Percentiles rank a stretch among this genome's conserved stretches.
Evolutionary conservation across 2,888 invertebrate species (phyloP).

Genomic region (Petrophora chlorosata): DNA sequence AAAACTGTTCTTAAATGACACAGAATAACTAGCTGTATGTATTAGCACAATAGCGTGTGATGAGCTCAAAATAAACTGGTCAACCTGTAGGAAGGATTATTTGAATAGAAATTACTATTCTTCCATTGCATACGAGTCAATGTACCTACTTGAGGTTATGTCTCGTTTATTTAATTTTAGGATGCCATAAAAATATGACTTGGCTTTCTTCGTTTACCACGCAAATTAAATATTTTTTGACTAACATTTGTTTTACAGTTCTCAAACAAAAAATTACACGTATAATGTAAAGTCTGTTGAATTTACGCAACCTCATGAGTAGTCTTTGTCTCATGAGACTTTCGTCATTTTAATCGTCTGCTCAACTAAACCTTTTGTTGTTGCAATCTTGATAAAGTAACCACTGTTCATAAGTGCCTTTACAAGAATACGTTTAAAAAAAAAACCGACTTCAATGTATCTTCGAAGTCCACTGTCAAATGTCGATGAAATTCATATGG

Average conservation of each 20-base stretch:
- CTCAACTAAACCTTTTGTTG: not conserved
- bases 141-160: conserved; percentile 1
- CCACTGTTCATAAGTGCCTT: not conserved
- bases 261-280: conserved; percentile 12
- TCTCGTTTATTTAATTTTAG: conserved; percentile 4
- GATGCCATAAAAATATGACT: conserved; percentile 1
- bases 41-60: not conserved
- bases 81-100: not conserved
- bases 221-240: conserved; percentile 19
- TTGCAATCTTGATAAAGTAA: not conserved
- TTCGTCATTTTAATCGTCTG: not conserved
- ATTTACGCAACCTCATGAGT: conserved; percentile 11
- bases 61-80: conserved; percentile 5
- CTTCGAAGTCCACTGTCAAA: no score
- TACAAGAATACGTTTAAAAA: no score
- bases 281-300: conserved; percentile 15
- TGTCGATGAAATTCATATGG: no score
- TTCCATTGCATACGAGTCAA: conserved; percentile 8
- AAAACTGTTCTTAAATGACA: not conserved
- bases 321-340: not conserved
- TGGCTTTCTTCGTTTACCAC: conserved; percentile 7
- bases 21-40: not conserved
- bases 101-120: not conserved
- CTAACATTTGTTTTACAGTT: conserved; percentile 14
- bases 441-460: no score